Conservation (phyloP, 2,888 invertebrate genomes). For the Lasioglossum villosulum region DNA sequence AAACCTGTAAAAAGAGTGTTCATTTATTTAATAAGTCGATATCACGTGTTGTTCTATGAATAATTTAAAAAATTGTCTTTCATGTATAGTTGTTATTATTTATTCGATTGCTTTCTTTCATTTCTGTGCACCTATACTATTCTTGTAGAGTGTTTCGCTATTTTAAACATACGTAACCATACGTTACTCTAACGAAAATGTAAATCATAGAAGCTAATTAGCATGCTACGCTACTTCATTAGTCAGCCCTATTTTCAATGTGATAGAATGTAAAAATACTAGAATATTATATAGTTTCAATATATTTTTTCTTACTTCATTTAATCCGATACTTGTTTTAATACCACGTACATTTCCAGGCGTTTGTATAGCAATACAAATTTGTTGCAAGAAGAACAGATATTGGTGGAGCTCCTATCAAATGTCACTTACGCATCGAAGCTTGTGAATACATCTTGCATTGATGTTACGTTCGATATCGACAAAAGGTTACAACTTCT, state of each 20-base stretch:
- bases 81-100: background rate
- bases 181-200: background rate
- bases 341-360: conserved; percentile 70
- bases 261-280: conserved; percentile 42
- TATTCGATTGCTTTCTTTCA: conserved; percentile 2
- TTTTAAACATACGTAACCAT: background rate
- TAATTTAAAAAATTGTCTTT: background rate
- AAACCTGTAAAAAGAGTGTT: background rate
- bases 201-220: background rate
- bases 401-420: conserved; percentile 74
- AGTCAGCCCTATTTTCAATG: conserved; percentile 14
- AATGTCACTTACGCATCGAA: conserved; percentile 53
- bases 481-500: conserved; percentile 59
- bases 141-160: background rate
- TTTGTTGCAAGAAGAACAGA: conserved; percentile 74
- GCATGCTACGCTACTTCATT: conserved; percentile 34
- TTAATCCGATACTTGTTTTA: conserved; percentile 7
- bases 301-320: background rate
- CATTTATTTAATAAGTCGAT: background rate
- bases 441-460: conserved; percentile 41
- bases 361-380: conserved; percentile 80
- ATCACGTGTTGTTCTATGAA: background rate
- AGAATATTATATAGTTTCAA: conserved; percentile 31
- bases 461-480: conserved; percentile 38
- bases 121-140: background rate